Base-by-base conservation (phyloP, 1,140 invertebrate species). In the Diorhabda elongata region DNA sequence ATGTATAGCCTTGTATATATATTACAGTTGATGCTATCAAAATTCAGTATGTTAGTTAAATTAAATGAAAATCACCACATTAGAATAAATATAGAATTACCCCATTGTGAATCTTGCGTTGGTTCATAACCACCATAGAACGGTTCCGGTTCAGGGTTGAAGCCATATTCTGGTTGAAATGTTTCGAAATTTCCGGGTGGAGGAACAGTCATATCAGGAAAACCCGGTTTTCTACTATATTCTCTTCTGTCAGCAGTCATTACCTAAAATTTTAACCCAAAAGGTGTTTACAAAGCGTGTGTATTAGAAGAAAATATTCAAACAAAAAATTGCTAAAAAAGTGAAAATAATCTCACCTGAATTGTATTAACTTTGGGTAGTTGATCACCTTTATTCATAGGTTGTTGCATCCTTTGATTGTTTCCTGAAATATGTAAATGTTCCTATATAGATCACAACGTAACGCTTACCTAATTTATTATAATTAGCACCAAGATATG, bases 231-330 rank as follows among this genome's bases (percentile, higher is more conserved):
- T 59, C 91, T 84, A 57, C 88, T 92, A 80, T 94, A 94, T 78
- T 94, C 92, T 64, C 92, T 84, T 70, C 92, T 87, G 79, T 94
- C 92, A 4, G 91, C 92, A 9, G 92, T 94, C 92, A 94, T 94
- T 6, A 92, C 90, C 87, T 89, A 72, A 11, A 75, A 72, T 60
- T 9, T 70, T 65, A 72, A 74, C 61, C 64, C 63, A 74, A n/a
- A 61, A 61, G 26, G 26, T 26, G 26, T 26, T 26, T 26, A 26
- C 26, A 26, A 26, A 26, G 26, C 26, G 26, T 26, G 26, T 26
- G 26, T 26, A 26, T 26, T 26, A 26, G 26, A 26, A 26, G 26
- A 26, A 26, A 26, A 26, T 26, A 26, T 26, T 26, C 26, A 26
- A 26, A 26, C 26, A 26, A 26, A 1, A 26, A 26, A 26, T 26